These are phyloP conservation scores for Urocitellus parryii DNA, from an alignment of 2,113 vertebrate genomes.

Conservation along the genomic window DNA sequence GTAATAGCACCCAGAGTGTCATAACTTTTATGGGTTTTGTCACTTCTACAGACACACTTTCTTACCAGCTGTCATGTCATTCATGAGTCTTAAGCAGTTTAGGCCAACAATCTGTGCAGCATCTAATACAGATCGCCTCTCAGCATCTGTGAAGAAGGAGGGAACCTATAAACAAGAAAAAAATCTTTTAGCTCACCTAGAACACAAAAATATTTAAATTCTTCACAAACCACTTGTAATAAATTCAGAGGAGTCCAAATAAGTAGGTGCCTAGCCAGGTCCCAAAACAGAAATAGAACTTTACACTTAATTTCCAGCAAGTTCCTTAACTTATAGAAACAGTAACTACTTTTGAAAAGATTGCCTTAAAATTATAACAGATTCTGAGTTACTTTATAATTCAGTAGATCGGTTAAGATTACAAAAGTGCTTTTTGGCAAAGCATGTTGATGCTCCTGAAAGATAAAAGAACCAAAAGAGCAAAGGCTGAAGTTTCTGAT, in stretches of 20 bases:
- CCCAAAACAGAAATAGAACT: not conserved
- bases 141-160: slow-evolving; percentile 92
- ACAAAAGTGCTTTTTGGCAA: not conserved
- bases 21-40: not conserved
- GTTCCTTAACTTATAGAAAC: not conserved
- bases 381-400: not conserved
- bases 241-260: not conserved
- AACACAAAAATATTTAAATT: not conserved
- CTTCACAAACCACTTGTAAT: not conserved
- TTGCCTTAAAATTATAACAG: not conserved
- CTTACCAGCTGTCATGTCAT: slow-evolving; percentile 92
- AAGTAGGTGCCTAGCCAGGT: not conserved
- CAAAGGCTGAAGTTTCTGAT: not conserved
- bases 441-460: not conserved
- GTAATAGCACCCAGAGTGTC: not conserved
- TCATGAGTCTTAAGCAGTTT: slow-evolving; percentile 91
- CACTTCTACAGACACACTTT: not conserved
- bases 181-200: not conserved
- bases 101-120: slow-evolving; percentile 91
- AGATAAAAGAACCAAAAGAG: not conserved
- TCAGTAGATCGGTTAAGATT: not conserved
- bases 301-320: not conserved
- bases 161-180: slow-evolving; percentile 85
- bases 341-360: slow-evolving; percentile 28
- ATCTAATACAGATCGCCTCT: slow-evolving; percentile 90